A percentile compares a stretch with the other conserved stretches of the same genome.
These are phyloP conservation scores for Oophaga sylvatica DNA, from an alignment of 2,797 vertebrate genomes.

Conservation along the genomic window DNA sequence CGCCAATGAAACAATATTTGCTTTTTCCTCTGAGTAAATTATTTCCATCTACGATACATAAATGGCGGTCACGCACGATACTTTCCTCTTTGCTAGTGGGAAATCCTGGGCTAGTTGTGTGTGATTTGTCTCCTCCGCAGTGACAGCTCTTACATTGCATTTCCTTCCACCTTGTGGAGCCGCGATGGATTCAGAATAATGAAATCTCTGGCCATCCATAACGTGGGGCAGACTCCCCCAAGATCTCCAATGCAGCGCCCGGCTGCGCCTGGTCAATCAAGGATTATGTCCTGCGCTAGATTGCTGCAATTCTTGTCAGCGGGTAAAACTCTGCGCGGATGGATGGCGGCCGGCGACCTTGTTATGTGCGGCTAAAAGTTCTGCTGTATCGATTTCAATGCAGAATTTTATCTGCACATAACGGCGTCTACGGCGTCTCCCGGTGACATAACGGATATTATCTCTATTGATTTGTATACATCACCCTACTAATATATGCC, in stretches of 20 bases:
- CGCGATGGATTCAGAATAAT: slow-evolving; percentile 30
- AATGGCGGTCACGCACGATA: background rate
- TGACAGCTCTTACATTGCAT: slow-evolving; percentile 51
- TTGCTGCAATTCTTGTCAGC: slow-evolving; percentile 57
- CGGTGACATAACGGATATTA: slow-evolving; percentile 59
- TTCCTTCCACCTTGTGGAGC: slow-evolving; percentile 42
- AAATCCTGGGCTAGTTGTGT: background rate
- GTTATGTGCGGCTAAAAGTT: slow-evolving; percentile 58
- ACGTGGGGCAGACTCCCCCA: slow-evolving; percentile 50
- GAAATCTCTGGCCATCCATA: slow-evolving; percentile 57
- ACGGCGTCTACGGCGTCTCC: slow-evolving; percentile 51
- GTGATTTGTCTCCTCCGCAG: slow-evolving; percentile 12
- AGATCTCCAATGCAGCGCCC: slow-evolving; percentile 27
- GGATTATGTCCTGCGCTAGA: slow-evolving; percentile 54
- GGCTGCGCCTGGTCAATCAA: slow-evolving; percentile 57
- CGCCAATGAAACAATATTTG: background rate
- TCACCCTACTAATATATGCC: slow-evolving; percentile 38
- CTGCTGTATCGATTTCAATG: slow-evolving; percentile 60
- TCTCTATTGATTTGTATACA: slow-evolving; percentile 59
- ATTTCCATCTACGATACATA: background rate
- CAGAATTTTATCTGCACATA: slow-evolving; percentile 58
- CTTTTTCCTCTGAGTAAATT: background rate
- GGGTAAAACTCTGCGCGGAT: slow-evolving; percentile 33
- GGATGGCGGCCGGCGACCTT: slow-evolving; percentile 60
- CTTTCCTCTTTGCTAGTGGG: background rate